Evolutionary conservation across 2,888 invertebrate species (phyloP).

Genomic region (Incurvaria masculella): DNA sequence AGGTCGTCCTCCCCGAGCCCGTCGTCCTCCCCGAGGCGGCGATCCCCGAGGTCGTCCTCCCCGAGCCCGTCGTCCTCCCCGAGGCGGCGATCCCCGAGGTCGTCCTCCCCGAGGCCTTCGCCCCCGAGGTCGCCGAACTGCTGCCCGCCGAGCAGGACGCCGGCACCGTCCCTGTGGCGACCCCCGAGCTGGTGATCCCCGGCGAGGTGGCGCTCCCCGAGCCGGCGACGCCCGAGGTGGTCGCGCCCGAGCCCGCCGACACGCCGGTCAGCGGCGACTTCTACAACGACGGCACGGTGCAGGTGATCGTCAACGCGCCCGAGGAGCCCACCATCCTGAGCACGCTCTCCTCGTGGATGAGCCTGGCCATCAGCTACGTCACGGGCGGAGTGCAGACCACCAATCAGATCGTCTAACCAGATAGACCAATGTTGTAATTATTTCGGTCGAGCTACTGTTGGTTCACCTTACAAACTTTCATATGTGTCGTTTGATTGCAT

Average conservation of each 20-base stretch:
- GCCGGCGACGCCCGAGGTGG: slow-evolving; percentile 4
- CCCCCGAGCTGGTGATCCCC: slow-evolving; percentile 13
- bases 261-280: slow-evolving; percentile 22
- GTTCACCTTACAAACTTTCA: too few species aligned
- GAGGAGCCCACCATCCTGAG: slow-evolving; percentile 26
- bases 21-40: slow-evolving; percentile 15
- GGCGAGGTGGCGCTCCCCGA: too few species aligned
- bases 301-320: slow-evolving; percentile 28
- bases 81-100: slow-evolving; percentile 13
- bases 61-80: slow-evolving; percentile 7
- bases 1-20: slow-evolving; percentile 13
- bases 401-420: slow-evolving; percentile 28
- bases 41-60: slow-evolving; percentile 13
- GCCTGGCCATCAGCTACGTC: slow-evolving; percentile 34
- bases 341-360: slow-evolving; percentile 36
- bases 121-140: too few species aligned
- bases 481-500: too few species aligned
- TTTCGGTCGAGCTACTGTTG: too few species aligned
- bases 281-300: slow-evolving; percentile 34
- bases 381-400: slow-evolving; percentile 23
- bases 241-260: slow-evolving; percentile 13
- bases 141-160: slow-evolving; percentile 7
- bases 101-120: slow-evolving; percentile 8
- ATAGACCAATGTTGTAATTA: too few species aligned
- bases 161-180: slow-evolving; percentile 16